Percentiles rank a stretch among this genome's conserved stretches.
Evolutionary conservation across 2,888 invertebrate species (phyloP).

Genomic region (Cremastinae sp.): DNA sequence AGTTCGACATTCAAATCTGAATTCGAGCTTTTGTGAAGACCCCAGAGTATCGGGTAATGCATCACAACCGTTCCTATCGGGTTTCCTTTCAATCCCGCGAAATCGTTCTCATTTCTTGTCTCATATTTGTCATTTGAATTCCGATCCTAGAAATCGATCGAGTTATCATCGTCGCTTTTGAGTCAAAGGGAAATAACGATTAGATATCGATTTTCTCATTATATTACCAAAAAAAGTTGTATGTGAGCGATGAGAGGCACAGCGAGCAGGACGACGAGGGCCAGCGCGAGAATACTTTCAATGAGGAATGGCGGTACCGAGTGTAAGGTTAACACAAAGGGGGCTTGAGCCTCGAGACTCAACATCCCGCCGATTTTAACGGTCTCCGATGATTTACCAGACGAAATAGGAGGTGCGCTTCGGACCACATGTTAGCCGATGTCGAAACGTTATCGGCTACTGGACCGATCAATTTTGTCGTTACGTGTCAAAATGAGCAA

Average conservation of each 20-base stretch:
- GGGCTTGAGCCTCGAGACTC: slow-evolving; percentile 66
- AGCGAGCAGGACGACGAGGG: slow-evolving; percentile 71
- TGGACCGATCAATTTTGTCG: slow-evolving; percentile 52
- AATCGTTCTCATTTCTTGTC: slow-evolving; percentile 23
- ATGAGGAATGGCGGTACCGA: slow-evolving; percentile 71
- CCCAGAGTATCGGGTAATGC: slow-evolving; percentile 67
- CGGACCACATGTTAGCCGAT: slow-evolving; percentile 58
- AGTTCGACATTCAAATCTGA: slow-evolving; percentile 64
- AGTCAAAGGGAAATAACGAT: background rate
- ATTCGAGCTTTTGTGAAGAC: slow-evolving; percentile 68
- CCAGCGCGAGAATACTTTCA: slow-evolving; percentile 72
- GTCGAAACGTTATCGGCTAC: slow-evolving; percentile 32
- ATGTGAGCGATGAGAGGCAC: slow-evolving; percentile 71
- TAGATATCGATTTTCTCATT: no score
- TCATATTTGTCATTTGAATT: slow-evolving; percentile 30
- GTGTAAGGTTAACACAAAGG: slow-evolving; percentile 72
- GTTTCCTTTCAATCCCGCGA: slow-evolving; percentile 22
- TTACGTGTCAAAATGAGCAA: slow-evolving; percentile 19
- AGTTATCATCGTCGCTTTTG: no score
- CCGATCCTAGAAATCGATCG: slow-evolving; percentile 38
- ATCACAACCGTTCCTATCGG: slow-evolving; percentile 64
- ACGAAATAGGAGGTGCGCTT: slow-evolving; percentile 42
- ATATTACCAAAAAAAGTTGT: slow-evolving; percentile 69
- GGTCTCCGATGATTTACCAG: slow-evolving; percentile 45
- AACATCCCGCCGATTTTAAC: slow-evolving; percentile 69